Base-by-base conservation (phyloP, 2,797 vertebrate species). In the Poecilia gillii region DNA sequence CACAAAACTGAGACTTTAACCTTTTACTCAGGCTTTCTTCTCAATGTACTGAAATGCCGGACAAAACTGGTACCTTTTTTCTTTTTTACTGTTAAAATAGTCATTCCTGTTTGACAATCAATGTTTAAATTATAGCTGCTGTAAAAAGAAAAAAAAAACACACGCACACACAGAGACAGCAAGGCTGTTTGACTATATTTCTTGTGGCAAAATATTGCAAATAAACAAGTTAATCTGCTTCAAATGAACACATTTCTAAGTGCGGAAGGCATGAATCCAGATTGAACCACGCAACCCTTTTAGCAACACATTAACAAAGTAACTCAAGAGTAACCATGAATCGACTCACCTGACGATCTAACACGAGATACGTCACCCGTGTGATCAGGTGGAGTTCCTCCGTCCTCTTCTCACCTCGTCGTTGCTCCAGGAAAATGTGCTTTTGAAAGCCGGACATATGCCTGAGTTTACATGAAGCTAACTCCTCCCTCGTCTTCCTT, bases 401-500 rank as follows among this genome's bases (percentile, higher is more conserved):
- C 28, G 86, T 90, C 77, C 78, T 84, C 81, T 75, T 85, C 78
- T 85, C 81, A 78, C 86, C 80, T 77, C 80, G 79, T 70, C 28
- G 68, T 72, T 57, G 72, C 74, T 43, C 1, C 53, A 80, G 85
- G 16, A 76, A 78, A 84, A 87, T 28, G 74, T 77, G 83, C 41
- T 81, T 71, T 78, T 33, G 47, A 74, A 72, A 77, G 76, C 41
- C 71, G 3, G 78, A 83, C 85, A 86, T 79, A 75, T 82, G 74
- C 68, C 68, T 76, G 82, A 43, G 7, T 78, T 81, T 75, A 81
- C 77, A 18, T 45, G 46, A 57, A 11, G 43, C 80, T 87, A 84
- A 89, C 92, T 91, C 91, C 92, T 89, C 92, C 92, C 84, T 82
- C 84, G 39, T 75, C 68, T 80, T 43, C 77, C 80, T 75, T 85